phyloP scores from a whole-genome alignment of 2,113 vertebrate genomes.

The Glaucidium brasilianum region DNA sequence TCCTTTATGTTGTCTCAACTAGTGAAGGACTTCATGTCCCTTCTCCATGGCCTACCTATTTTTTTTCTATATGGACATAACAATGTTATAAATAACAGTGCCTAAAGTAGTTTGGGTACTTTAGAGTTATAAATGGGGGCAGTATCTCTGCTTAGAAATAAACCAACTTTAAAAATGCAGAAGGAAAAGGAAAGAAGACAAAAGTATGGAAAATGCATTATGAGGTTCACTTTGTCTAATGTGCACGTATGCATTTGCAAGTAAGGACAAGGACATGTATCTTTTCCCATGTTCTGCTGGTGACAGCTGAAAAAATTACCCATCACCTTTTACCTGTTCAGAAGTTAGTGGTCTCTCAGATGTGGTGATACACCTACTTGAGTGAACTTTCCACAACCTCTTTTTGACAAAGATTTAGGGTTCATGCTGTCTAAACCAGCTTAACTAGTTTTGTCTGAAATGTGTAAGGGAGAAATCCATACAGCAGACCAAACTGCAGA shows the following conservation, averaged over 20 bases:
- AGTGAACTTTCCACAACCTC: background rate
- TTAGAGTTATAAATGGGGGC: background rate
- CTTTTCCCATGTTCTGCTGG: background rate
- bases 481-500: background rate
- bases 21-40: background rate
- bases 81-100: background rate
- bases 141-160: background rate
- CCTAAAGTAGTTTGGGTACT: background rate
- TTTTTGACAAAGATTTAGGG: background rate
- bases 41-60: background rate
- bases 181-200: background rate
- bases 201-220: background rate
- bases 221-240: background rate
- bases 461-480: background rate
- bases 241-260: background rate
- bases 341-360: background rate
- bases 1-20: background rate
- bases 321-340: background rate
- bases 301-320: background rate
- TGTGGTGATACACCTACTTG: background rate
- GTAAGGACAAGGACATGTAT: background rate
- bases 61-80: background rate
- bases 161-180: background rate
- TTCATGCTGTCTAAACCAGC: background rate
- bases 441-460: background rate